Percentiles rank a stretch among this genome's conserved stretches.
These are phyloP conservation scores for Crenuchus spilurus DNA, from an alignment of 2,797 vertebrate species.

Conservation along the genomic window DNA sequence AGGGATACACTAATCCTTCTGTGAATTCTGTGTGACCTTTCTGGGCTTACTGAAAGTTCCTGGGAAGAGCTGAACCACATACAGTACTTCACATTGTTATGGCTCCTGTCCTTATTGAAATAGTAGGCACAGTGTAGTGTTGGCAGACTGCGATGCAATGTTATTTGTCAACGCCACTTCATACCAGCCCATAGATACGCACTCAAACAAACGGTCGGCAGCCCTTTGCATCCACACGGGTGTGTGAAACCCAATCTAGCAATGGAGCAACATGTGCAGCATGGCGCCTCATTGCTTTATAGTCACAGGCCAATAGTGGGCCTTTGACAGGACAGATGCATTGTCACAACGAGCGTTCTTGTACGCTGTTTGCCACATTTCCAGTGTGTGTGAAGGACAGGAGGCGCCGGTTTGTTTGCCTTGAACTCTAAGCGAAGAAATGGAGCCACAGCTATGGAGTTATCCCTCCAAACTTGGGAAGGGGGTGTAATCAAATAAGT, in stretches of 20 bases:
- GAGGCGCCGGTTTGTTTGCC: slow-evolving; percentile 3
- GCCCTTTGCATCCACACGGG: slow-evolving; percentile 32
- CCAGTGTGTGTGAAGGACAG: neutral
- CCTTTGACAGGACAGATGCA: slow-evolving; percentile 39
- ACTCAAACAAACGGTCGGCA: slow-evolving; percentile 52
- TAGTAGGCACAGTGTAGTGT: slow-evolving; percentile 15
- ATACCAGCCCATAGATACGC: slow-evolving; percentile 36
- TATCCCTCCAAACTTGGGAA: neutral
- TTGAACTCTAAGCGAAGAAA: neutral
- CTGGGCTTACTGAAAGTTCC: neutral
- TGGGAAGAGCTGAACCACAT: neutral
- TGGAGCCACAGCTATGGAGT: neutral
- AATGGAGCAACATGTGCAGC: slow-evolving; percentile 34
- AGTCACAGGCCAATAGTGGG: slow-evolving; percentile 39
- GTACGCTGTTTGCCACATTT: slow-evolving; percentile 15
- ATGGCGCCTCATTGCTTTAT: slow-evolving; percentile 50
- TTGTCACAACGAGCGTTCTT: slow-evolving; percentile 8
- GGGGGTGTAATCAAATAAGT: neutral
- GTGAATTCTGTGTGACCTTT: neutral
- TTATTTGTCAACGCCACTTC: slow-evolving; percentile 43
- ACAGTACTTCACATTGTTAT: slow-evolving; percentile 3
- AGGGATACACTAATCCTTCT: slow-evolving; percentile 12
- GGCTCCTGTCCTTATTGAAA: slow-evolving; percentile 27
- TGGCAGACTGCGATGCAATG: slow-evolving; percentile 24
- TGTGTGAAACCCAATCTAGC: slow-evolving; percentile 47